Conservation (phyloP, 1,140 invertebrate genomes). For the Tetragonula clypearis region DNA sequence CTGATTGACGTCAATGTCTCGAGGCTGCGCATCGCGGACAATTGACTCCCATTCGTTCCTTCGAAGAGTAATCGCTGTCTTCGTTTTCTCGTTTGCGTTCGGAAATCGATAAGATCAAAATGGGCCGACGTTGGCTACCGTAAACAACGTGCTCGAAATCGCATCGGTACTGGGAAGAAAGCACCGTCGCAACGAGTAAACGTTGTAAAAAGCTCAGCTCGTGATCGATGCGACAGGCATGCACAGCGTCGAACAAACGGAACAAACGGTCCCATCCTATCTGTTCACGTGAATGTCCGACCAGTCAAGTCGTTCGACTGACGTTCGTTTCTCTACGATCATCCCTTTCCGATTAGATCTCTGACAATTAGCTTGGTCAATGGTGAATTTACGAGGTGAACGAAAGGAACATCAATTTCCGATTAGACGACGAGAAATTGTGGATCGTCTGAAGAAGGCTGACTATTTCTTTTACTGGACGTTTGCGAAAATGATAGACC, state of each 20-base stretch:
- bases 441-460: too few species aligned
- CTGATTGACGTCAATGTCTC: constrained; percentile 5
- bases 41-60: constrained; percentile 29
- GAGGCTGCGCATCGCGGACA: neutral
- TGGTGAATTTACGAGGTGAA: neutral
- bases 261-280: neutral
- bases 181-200: neutral
- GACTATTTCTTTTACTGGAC: too few species aligned
- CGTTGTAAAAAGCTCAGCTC: neutral
- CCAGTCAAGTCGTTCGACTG: neutral
- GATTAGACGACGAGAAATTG: neutral
- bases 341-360: neutral
- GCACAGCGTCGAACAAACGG: neutral
- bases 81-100: neutral
- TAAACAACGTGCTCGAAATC: constrained; percentile 12
- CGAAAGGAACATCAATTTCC: neutral
- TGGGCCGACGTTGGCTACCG: neutral
- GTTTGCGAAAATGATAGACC: too few species aligned
- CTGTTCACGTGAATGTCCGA: neutral
- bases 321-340: neutral
- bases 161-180: neutral
- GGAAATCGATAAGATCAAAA: constrained; percentile 27
- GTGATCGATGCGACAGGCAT: constrained; percentile 2
- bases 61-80: constrained; percentile 29
- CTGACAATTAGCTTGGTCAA: constrained; percentile 1